Base-by-base conservation (phyloP, 2,113 vertebrate species). In the Chauna torquata region DNA sequence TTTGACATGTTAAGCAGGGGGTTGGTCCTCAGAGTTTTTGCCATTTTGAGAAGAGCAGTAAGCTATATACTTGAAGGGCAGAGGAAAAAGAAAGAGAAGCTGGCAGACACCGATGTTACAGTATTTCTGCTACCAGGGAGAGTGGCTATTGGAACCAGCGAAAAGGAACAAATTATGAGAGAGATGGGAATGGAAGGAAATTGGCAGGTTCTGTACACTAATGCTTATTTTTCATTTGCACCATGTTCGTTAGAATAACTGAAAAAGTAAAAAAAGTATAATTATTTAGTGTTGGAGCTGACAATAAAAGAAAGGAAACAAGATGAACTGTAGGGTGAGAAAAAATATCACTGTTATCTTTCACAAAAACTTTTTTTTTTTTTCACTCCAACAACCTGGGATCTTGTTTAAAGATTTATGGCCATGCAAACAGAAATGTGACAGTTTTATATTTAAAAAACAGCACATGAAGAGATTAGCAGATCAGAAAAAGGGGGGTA, bases 1-100 rank as follows among this genome's bases (percentile, higher is more conserved):
- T 98, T 97, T 96, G 97, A 97, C 97, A 94, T 96, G 85, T 97
- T 97, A 97, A 97, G 86, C 62, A 92, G 96, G 69, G 94, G 91
- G 84, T 81, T 97, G 92, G 76, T 97, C 93, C 82, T 97, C 83
- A 79, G 91, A 96, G 90, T 71, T 96, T 96, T 96, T 97, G 95
- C 95, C 91, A 89, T 96, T 97, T 95, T 92, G 94, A 97, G 96
- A 91, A 88, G 55, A 95, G 79, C 76, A 91, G 54, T 71, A 62
- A 96, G 88, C 25, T 80, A n/a, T 61, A 45, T 57, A 42, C 69
- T 95, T 84, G 79, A 70, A 94, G 44, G 38, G 34, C 28, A 92
- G 81, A 89, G 54, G 12, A 82, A 76, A 66, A 79, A 85, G 71
- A 94, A 95, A 92, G 71, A 88, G 52, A 94, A 94, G 82, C 90